Evolutionary conservation across 2,113 vertebrate genomes (phyloP).

Genomic region (Dasyornis broadbenti): DNA sequence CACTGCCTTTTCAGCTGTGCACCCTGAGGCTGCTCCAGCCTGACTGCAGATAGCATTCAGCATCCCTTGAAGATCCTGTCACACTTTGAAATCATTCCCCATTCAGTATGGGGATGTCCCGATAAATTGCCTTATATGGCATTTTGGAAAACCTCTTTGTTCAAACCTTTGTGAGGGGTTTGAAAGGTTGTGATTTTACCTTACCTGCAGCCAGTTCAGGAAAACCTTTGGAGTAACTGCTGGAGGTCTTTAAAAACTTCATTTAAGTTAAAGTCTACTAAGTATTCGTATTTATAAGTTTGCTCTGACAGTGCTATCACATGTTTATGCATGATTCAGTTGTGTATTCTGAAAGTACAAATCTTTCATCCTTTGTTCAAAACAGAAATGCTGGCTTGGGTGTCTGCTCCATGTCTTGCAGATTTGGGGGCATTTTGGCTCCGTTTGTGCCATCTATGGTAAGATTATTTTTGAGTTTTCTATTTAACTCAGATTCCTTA

Average conservation of each 20-base stretch:
- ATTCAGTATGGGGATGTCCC: background rate
- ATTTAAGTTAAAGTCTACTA: background rate
- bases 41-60: background rate
- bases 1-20: background rate
- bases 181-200: background rate
- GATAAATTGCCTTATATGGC: background rate
- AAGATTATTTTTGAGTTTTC: conserved; percentile 1
- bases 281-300: background rate
- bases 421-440: conserved; percentile 84
- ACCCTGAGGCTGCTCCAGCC: background rate
- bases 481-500: background rate
- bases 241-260: background rate
- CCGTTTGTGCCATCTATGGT: conserved; percentile 85
- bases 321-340: background rate
- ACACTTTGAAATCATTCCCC: background rate
- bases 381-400: conserved; percentile 86
- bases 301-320: background rate
- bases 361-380: background rate
- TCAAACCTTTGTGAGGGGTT: background rate
- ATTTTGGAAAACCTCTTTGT: background rate
- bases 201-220: background rate
- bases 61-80: background rate
- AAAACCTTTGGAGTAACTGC: background rate
- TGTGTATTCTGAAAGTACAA: background rate
- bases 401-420: conserved; percentile 86